Evolutionary conservation across 2,113 vertebrate species (phyloP).

Genomic region (Heteronetta atricapilla): DNA sequence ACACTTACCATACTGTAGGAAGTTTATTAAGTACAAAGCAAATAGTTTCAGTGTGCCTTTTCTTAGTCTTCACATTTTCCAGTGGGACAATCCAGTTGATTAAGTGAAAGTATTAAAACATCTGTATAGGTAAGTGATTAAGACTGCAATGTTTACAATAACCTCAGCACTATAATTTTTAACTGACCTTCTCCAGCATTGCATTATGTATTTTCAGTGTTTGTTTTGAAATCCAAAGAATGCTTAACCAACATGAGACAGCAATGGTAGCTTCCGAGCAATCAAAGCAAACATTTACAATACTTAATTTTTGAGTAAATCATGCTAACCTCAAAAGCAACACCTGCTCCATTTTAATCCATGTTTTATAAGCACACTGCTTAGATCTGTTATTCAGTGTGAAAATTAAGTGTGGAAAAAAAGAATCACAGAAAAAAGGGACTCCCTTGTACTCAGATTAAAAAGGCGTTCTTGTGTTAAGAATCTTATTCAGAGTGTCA

Average conservation of each 20-base stretch:
- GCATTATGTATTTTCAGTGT: not conserved
- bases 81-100: not conserved
- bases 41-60: not conserved
- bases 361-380: not conserved
- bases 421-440: not conserved
- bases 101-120: not conserved
- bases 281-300: not conserved
- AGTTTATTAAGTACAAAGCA: not conserved
- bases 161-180: not conserved
- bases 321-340: not conserved
- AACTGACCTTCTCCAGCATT: not conserved
- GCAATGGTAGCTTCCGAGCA: not conserved
- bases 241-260: not conserved
- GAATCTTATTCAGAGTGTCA: not conserved
- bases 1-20: not conserved
- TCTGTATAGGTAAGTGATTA: not conserved
- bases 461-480: not conserved
- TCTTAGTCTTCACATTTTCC: not conserved
- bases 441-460: not conserved
- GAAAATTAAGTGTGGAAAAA: not conserved
- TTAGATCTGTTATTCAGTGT: not conserved
- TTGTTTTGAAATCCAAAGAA: not conserved
- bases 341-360: not conserved
- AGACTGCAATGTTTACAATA: not conserved
- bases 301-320: not conserved